Evolutionary conservation across 2,888 invertebrate genomes (phyloP).

Genomic region (Phengaris alcon): DNA sequence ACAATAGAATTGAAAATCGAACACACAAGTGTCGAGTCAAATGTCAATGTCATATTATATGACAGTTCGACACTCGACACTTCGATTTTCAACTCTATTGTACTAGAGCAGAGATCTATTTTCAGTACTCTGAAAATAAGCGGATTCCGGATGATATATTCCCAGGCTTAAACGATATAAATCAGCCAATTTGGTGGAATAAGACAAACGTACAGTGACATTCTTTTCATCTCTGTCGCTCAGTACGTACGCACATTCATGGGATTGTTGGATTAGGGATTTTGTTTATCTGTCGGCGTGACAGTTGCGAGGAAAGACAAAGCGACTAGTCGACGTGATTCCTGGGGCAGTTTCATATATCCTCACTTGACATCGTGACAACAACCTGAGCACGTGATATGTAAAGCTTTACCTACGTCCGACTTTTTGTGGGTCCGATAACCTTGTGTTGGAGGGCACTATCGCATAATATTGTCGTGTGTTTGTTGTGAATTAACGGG

Average conservation of each 20-base stretch:
- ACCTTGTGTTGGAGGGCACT: neutral
- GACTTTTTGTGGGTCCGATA: neutral
- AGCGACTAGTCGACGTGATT: slow-evolving; percentile 33
- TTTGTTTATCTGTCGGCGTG: slow-evolving; percentile 37
- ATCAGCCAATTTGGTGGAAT: neutral
- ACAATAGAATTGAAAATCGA: no score
- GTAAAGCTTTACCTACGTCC: slow-evolving; percentile 10
- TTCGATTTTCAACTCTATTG: no score
- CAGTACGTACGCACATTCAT: slow-evolving; percentile 20
- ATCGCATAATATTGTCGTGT: no score
- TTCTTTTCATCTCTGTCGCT: neutral
- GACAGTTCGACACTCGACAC: no score
- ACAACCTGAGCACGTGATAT: neutral
- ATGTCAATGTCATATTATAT: no score
- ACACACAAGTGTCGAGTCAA: no score
- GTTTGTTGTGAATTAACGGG: no score
- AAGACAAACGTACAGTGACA: neutral
- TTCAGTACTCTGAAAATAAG: no score
- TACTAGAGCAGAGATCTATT: no score
- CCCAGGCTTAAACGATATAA: neutral
- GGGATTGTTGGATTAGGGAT: slow-evolving; percentile 31
- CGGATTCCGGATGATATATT: no score
- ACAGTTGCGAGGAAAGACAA: slow-evolving; percentile 35
- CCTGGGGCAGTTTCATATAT: slow-evolving; percentile 22
- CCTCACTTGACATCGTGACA: slow-evolving; percentile 21